Conservation (phyloP, 92 coral and sea anemone genomes). For the Palythoa grandis region DNA sequence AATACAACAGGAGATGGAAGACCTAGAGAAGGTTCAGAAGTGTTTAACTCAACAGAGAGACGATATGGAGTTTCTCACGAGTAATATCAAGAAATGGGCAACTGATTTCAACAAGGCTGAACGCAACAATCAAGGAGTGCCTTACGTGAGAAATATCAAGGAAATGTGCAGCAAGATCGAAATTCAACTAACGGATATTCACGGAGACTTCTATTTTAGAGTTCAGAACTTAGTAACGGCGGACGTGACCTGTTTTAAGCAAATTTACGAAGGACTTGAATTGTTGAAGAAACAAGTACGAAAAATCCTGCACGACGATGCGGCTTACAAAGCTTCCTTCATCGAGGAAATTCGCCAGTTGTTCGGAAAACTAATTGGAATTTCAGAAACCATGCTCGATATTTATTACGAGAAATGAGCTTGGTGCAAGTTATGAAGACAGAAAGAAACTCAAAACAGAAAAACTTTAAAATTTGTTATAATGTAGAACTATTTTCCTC, state of each 20-base stretch:
- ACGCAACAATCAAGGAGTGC: conserved; percentile 91
- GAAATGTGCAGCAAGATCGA: conserved; percentile 81
- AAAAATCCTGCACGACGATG: conserved; percentile 84
- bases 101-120: conserved; percentile 75
- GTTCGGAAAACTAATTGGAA: conserved; percentile 80
- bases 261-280: conserved; percentile 88
- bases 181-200: conserved; percentile 75
- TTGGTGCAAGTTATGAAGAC: background rate
- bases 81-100: conserved; percentile 73
- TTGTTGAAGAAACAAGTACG: conserved; percentile 80
- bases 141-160: conserved; percentile 88
- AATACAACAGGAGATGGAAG: conserved; percentile 58
- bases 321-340: conserved; percentile 88
- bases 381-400: conserved; percentile 83
- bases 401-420: conserved; percentile 80
- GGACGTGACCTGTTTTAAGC: conserved; percentile 88
- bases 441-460: background rate
- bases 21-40: conserved; percentile 72
- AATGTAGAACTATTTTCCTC: background rate
- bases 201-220: conserved; percentile 89
- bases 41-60: conserved; percentile 67
- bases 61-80: conserved; percentile 71
- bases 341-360: conserved; percentile 96
- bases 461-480: background rate
- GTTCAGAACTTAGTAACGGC: conserved; percentile 88